Evolutionary conservation across 2,113 vertebrate genomes (phyloP), one percentile per base, ranked within the genome.

Genomic region (Anthoscopus minutus): DNA sequence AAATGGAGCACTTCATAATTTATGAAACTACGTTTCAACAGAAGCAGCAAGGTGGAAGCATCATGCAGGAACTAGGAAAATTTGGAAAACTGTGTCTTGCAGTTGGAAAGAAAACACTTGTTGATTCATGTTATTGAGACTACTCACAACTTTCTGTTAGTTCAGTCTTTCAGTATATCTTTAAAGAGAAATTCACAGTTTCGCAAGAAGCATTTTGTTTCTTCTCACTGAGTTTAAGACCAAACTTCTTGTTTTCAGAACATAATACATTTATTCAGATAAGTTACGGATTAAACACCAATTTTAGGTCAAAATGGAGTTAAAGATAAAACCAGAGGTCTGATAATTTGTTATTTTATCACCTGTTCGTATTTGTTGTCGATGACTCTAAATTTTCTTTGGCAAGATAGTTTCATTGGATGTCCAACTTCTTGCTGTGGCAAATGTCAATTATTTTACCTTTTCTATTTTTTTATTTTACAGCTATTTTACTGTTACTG

Each of bases 191-290:
- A 11, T 4, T 74, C 30, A 45, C 4, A 50, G 2, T 28, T 57
- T 70, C 11, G 2, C 7, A 45, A 38, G n/a, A 82, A 50, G 6
- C 2, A 0, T 66, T 50, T 15, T 1, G 0, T 37, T 35, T 57
- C 10, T 44, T 87, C 30, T 58, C 13, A 53, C 11, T 22, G 42
- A 31, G 16, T 79, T 81, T 71, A 54, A 76, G 13, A 48, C 2
- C 9, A 58, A 23, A 66, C 8, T 56, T 64, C 2, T n/a, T 80
- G 16, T 15, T 38, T 76, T 33, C 20, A 66, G 16, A 58, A 88
- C 85, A 56, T 1, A 67, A 67, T 40, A 71, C 40, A 70, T 74
- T 62, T 83, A 37, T 67, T 76, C 25, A 20, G 13, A 30, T 38
- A 69, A 69, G 5, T 31, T 51, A 42, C 20, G 44, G 11, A 72